Evolutionary conservation across 2,113 vertebrate species (phyloP).

Genomic region (Hucho hucho): DNA sequence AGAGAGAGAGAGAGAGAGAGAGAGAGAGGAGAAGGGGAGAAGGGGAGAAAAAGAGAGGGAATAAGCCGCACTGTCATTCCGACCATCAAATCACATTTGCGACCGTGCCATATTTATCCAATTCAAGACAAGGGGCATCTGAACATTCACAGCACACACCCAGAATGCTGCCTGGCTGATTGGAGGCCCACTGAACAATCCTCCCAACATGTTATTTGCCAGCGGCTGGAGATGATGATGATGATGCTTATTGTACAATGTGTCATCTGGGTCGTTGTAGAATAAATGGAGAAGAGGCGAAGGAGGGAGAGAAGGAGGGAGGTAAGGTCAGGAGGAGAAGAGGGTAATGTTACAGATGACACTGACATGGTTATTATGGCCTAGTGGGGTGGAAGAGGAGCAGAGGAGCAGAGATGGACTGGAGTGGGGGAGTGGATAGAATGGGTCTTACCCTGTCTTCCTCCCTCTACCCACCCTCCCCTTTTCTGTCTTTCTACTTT

Average conservation of each 20-base stretch:
- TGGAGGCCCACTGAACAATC: not conserved
- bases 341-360: not conserved
- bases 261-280: not conserved
- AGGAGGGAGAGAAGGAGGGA: not conserved
- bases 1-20: slow-evolving; percentile 1
- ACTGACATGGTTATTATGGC: not conserved
- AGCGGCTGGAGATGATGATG: not conserved
- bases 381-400: not conserved
- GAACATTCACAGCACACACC: not conserved
- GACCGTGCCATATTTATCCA: too few relatives aligned
- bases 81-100: too few relatives aligned
- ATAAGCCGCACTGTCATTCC: not conserved
- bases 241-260: not conserved
- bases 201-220: not conserved
- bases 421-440: not conserved
- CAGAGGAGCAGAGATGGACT: not conserved
- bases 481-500: too few relatives aligned
- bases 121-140: too few relatives aligned
- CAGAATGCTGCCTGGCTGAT: not conserved
- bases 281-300: not conserved
- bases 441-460: not conserved
- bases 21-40: not conserved
- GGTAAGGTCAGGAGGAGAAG: not conserved
- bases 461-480: too few relatives aligned
- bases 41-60: not conserved